These are phyloP conservation scores for Prinia subflava DNA, from an alignment of 2,113 vertebrate species.

Conservation along the genomic window DNA sequence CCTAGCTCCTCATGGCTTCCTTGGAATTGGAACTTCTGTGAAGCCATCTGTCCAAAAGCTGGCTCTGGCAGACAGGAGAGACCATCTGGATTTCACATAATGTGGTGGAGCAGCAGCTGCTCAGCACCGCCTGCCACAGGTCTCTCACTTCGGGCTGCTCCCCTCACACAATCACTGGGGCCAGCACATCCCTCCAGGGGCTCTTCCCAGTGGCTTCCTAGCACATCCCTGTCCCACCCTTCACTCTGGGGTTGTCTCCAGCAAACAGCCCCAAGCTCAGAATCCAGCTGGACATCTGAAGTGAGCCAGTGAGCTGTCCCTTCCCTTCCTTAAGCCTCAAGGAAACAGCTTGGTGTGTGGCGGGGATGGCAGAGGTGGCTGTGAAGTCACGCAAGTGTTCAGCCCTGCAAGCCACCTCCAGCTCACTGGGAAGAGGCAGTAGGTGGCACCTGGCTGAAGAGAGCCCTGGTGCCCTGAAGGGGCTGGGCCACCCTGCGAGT, in stretches of 20 bases:
- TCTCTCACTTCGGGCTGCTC: fast-evolving
- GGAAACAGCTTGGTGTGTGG: fast-evolving
- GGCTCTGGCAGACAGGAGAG: not conserved
- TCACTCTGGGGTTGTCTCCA: not conserved
- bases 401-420: not conserved
- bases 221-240: fast-evolving
- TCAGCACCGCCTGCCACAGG: not conserved
- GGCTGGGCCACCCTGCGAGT: not conserved
- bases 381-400: fast-evolving
- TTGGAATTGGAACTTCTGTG: not conserved
- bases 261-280: not conserved
- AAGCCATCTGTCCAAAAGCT: not conserved
- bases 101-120: not conserved
- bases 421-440: not conserved
- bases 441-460: fast-evolving
- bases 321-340: not conserved
- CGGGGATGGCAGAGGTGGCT: not conserved
- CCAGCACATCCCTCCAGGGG: not conserved
- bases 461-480: not conserved
- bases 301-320: not conserved
- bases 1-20: not conserved
- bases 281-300: not conserved
- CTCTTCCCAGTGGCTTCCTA: not conserved
- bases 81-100: not conserved
- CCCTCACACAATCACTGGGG: not conserved